A percentile compares a stretch with the other conserved stretches of the same genome.
phyloP scores from a whole-genome alignment of 2,888 invertebrate genomes.

The Nysson spinosus region DNA sequence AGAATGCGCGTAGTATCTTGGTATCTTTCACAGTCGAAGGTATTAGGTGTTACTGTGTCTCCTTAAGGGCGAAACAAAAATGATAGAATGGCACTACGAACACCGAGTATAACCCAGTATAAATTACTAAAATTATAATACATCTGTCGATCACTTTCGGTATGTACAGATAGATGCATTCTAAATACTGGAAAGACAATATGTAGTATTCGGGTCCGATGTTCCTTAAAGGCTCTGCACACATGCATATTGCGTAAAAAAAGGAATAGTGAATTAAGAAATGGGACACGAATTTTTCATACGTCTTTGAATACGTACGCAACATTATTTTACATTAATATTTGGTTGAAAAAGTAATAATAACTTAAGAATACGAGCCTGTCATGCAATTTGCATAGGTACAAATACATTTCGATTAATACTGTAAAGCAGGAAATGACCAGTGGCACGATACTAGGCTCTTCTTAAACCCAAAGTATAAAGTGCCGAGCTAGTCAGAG shows the following conservation, averaged over 20 bases:
- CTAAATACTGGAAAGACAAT: constrained; percentile 15
- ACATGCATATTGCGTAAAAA: constrained; percentile 19
- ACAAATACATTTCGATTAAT: constrained; percentile 49
- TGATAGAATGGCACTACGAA: constrained; percentile 36
- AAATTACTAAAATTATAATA: no score
- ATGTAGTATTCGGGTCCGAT: constrained; percentile 9
- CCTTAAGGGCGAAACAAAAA: no score
- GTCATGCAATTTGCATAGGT: constrained; percentile 35
- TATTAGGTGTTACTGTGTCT: no score
- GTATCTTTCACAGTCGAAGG: no score
- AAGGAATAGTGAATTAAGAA: constrained; percentile 10
- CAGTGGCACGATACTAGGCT: constrained; percentile 30
- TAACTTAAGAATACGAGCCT: constrained; percentile 41
- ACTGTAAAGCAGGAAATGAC: constrained; percentile 46
- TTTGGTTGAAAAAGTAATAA: constrained; percentile 42
- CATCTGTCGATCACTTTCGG: no score
- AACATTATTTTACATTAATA: constrained; percentile 38
- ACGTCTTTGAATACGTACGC: constrained; percentile 14
- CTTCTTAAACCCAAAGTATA: constrained; percentile 20
- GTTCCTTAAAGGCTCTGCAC: constrained; percentile 37
- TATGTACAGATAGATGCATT: no score
- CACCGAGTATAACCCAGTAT: no score
- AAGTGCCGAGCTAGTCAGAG: constrained; percentile 20
- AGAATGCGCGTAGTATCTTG: no score
- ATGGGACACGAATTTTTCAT: constrained; percentile 34